phyloP scores from a whole-genome alignment of 1,140 invertebrate genomes.

The Lepidurus apus region DNA sequence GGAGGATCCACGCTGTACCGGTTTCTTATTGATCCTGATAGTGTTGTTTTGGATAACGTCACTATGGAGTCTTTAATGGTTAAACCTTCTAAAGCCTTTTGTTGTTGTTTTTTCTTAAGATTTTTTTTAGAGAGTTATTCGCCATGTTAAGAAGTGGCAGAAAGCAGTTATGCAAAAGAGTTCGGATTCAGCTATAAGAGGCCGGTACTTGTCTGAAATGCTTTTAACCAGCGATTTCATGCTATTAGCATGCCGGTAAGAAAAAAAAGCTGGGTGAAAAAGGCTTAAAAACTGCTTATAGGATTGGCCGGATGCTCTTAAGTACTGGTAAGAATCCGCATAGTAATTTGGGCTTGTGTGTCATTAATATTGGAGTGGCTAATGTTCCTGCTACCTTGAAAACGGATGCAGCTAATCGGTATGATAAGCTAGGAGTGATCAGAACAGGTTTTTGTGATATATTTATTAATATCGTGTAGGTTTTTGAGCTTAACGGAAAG shows the following conservation, averaged over 20 bases:
- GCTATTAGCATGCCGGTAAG: slow-evolving; percentile 53
- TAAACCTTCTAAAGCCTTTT: slow-evolving; percentile 37
- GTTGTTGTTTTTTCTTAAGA: slow-evolving; percentile 27
- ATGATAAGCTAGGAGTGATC: slow-evolving; percentile 29
- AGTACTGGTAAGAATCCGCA: slow-evolving; percentile 57
- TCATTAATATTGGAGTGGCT: slow-evolving; percentile 58
- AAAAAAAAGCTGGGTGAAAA: slow-evolving; percentile 1
- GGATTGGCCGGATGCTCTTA: slow-evolving; percentile 55
- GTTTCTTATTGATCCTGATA: slow-evolving; percentile 57
- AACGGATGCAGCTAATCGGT: slow-evolving; percentile 63
- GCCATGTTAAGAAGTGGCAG: slow-evolving; percentile 53
- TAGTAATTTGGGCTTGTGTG: slow-evolving; percentile 55
- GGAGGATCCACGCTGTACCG: slow-evolving; percentile 59
- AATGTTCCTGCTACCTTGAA: slow-evolving; percentile 57
- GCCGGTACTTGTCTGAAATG: slow-evolving; percentile 53
- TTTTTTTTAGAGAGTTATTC: slow-evolving; percentile 53
- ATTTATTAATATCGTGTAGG: slow-evolving; percentile 37
- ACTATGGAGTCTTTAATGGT: slow-evolving; percentile 56
- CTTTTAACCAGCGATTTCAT: slow-evolving; percentile 58
- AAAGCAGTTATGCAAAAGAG: slow-evolving; percentile 42
- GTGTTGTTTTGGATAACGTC: slow-evolving; percentile 55
- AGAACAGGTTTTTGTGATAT: neutral
- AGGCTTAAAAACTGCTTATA: slow-evolving; percentile 38
- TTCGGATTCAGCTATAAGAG: slow-evolving; percentile 48
- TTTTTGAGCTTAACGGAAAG: slow-evolving; percentile 55